phyloP scores from a whole-genome alignment of 2,888 invertebrate genomes.

The Apomyelois bistriatella region DNA sequence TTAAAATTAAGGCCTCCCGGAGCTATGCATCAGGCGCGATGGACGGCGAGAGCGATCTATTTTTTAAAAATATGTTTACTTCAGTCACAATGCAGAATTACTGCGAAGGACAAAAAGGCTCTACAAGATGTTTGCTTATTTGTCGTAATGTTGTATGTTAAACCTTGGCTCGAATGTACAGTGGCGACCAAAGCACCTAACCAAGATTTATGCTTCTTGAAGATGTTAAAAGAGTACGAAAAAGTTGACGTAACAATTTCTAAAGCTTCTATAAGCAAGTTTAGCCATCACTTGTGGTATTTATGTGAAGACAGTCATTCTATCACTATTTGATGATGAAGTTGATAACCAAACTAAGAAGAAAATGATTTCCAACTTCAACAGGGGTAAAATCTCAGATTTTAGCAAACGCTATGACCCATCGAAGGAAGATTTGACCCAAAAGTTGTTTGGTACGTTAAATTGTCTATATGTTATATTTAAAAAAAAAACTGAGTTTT shows the following conservation, averaged over 20 bases:
- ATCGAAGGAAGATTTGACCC: not conserved
- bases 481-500: not conserved
- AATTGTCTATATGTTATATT: not conserved
- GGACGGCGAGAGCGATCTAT: constrained; percentile 20
- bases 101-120: constrained; percentile 8
- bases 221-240: constrained; percentile 5
- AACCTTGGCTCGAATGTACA: constrained; percentile 15
- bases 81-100: constrained; percentile 12
- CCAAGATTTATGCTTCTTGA: constrained; percentile 16
- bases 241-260: constrained; percentile 15
- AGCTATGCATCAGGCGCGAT: constrained; percentile 19
- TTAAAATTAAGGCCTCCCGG: constrained; percentile 19
- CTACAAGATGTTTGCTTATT: constrained; percentile 17
- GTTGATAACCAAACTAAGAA: not conserved
- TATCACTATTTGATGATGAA: not conserved
- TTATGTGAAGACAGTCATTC: not conserved
- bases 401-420: not conserved
- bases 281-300: constrained; percentile 16
- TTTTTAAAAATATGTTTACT: constrained; percentile 13
- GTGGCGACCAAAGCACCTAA: constrained; percentile 15
- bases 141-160: constrained; percentile 9
- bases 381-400: not conserved
- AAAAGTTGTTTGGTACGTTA: too few relatives aligned
- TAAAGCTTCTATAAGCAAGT: constrained; percentile 20
- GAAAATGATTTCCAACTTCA: not conserved